A percentile compares a stretch with the other conserved stretches of the same genome.
phyloP scores from a whole-genome alignment of 1,140 invertebrate species.

The Geopemphigus sp. region DNA sequence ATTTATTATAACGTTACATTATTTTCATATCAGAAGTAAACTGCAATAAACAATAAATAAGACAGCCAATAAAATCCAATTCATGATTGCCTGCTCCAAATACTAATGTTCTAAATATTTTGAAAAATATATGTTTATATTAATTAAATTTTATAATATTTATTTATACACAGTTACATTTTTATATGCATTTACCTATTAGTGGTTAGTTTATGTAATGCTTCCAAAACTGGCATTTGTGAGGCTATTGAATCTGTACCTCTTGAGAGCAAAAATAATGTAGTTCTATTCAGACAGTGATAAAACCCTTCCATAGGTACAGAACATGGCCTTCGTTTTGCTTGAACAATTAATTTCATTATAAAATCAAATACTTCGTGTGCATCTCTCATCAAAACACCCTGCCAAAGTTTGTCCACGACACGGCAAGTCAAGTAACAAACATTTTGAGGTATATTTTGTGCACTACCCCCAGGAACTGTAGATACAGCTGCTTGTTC shows the following conservation, averaged over 20 bases:
- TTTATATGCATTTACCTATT: constrained; percentile 59
- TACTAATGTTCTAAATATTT: constrained; percentile 67
- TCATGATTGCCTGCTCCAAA: constrained; percentile 94
- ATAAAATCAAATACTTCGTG: constrained; percentile 96
- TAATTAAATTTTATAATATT: constrained; percentile 30
- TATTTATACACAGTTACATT: neutral
- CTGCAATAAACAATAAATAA: constrained; percentile 93
- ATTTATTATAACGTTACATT: constrained; percentile 57
- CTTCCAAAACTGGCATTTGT: constrained; percentile 88
- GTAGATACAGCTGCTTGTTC: constrained; percentile 76
- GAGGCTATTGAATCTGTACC: constrained; percentile 84
- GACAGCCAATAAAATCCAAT: constrained; percentile 89
- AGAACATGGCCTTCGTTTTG: constrained; percentile 73
- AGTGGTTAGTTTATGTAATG: constrained; percentile 88
- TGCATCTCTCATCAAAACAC: constrained; percentile 78
- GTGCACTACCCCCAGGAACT: constrained; percentile 72
- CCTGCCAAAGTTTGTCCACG: constrained; percentile 97
- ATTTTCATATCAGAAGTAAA: constrained; percentile 87
- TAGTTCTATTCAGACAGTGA: constrained; percentile 89
- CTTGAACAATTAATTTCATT: constrained; percentile 85
- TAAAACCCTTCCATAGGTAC: constrained; percentile 81
- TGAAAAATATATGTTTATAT: neutral
- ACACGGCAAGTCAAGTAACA: constrained; percentile 89
- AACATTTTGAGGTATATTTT: constrained; percentile 83
- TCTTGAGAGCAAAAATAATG: constrained; percentile 88